Percentiles rank a stretch among this genome's conserved stretches.
These are phyloP conservation scores for Phaonia tiefii DNA, from an alignment of 2,888 invertebrate species.

Conservation along the genomic window DNA sequence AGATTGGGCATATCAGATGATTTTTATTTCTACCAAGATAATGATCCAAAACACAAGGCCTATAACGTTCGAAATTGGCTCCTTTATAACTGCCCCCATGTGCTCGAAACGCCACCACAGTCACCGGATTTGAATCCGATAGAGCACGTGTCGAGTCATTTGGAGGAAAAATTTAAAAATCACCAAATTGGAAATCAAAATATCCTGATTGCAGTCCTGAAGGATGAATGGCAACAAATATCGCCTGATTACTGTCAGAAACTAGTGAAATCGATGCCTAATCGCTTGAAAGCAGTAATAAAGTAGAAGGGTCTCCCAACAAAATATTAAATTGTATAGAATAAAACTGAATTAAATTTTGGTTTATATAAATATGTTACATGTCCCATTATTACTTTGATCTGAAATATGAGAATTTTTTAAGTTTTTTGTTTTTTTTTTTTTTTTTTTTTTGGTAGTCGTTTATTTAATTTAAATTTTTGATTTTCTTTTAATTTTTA, in stretches of 20 bases:
- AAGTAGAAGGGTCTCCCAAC: slow-evolving; percentile 31
- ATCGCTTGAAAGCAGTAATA: slow-evolving; percentile 32
- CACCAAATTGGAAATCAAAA: slow-evolving; percentile 12
- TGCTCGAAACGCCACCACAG: slow-evolving; percentile 59
- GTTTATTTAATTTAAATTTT: too few species aligned
- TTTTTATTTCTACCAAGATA: too few species aligned
- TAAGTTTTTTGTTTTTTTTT: too few species aligned
- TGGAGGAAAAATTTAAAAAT: slow-evolving; percentile 46
- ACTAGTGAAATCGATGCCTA: slow-evolving; percentile 31
- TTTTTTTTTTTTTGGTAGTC: too few species aligned
- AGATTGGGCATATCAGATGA: slow-evolving; percentile 40
- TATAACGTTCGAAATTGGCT: slow-evolving; percentile 55
- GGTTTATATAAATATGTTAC: background rate
- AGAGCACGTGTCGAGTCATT: slow-evolving; percentile 55
- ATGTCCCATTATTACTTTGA: slow-evolving; percentile 37
- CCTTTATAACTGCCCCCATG: slow-evolving; percentile 61
- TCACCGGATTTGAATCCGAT: slow-evolving; percentile 49
- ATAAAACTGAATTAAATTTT: background rate
- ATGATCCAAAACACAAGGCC: too few species aligned
- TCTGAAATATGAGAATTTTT: background rate
- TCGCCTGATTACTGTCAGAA: slow-evolving; percentile 30
- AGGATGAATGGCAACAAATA: slow-evolving; percentile 32
- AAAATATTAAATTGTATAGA: slow-evolving; percentile 2
- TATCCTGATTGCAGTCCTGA: slow-evolving; percentile 11
- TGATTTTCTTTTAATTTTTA: too few species aligned